Evolutionary conservation across 2,797 vertebrate genomes (phyloP), one percentile per base, ranked within the genome.

Genomic region (Falco peregrinus): DNA sequence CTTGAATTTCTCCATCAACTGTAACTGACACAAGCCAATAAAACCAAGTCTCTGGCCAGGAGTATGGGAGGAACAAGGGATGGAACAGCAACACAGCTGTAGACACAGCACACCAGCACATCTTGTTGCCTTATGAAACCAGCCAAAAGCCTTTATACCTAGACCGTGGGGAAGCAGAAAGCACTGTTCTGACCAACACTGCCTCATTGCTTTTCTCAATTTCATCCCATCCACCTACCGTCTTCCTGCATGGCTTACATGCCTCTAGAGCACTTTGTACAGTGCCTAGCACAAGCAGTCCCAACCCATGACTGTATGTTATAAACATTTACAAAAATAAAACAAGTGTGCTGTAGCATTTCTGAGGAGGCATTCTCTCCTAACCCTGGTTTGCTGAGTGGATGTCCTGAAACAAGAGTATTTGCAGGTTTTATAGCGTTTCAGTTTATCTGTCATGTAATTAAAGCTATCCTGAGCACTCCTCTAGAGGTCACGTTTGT

Each of bases 21-120:
- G 48, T 43, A 41, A 35, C 68, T 24, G 31, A 61, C 31, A 60
- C 0, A 1, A 73, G 31, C 16, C 6, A 22, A 37, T 6, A 22
- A 80, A 63, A 56, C 61, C 33, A 25, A 20, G 21, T 5, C 31
- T 67, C 39, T 8, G 11, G 33, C 16, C 48, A 45, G 56, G 35
- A 51, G 41, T 4, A 13, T 0, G 4, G 28, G 21, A 11, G 6
- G 22, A 63, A 29, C 1, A 0, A 78, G 35, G 50, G 80, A 71
- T 28, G 37, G 82, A 35, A 51, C 7, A 74, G 33, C 10, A 22
- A 28, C 33, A 4, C 0, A 0, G 39, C n/a, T 39, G 28, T 1
- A 35, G n/a, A 33, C 4, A 10, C 17, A 28, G 39, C 47, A 67
- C 54, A 48, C 43, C 12, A 33, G 43, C 45, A 57, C 37, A 26